Evolutionary conservation across 2,797 vertebrate species (phyloP).

Genomic region (Synaphobranchus kaupii): DNA sequence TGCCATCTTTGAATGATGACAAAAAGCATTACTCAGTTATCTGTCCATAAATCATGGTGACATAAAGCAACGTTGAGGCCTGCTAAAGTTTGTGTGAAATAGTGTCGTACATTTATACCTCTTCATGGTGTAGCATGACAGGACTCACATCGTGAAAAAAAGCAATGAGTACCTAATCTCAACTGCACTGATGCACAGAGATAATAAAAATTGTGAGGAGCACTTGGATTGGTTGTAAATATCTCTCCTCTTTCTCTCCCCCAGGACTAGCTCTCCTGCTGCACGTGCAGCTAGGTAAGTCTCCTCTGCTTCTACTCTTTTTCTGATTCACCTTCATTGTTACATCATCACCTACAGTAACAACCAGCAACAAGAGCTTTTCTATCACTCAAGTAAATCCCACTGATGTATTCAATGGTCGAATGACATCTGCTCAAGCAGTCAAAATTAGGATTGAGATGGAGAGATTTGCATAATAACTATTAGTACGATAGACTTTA

Average conservation of each 20-base stretch:
- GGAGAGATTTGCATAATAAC: not conserved
- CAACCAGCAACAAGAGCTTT: not conserved
- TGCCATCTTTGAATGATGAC: not conserved
- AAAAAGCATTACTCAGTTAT: not conserved
- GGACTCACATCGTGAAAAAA: too few relatives aligned
- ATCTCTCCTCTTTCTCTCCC: conserved; percentile 21
- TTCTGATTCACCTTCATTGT: not conserved
- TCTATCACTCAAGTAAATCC: not conserved
- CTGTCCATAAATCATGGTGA: not conserved
- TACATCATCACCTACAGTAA: too few relatives aligned
- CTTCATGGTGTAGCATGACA: not conserved
- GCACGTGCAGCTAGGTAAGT: conserved; percentile 72
- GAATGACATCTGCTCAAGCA: not conserved
- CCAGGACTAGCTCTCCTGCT: conserved; percentile 70
- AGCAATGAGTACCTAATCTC: not conserved
- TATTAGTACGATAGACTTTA: not conserved
- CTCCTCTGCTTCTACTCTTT: not conserved
- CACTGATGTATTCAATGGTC: not conserved
- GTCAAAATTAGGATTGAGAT: too few relatives aligned
- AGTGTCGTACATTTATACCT: not conserved
- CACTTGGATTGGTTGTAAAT: not conserved
- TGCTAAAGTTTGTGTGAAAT: not conserved
- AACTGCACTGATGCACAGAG: not conserved
- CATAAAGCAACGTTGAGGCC: not conserved
- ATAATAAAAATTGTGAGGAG: not conserved